phyloP scores from a whole-genome alignment of 2,888 invertebrate species.

The Sinotaia quadrata region DNA sequence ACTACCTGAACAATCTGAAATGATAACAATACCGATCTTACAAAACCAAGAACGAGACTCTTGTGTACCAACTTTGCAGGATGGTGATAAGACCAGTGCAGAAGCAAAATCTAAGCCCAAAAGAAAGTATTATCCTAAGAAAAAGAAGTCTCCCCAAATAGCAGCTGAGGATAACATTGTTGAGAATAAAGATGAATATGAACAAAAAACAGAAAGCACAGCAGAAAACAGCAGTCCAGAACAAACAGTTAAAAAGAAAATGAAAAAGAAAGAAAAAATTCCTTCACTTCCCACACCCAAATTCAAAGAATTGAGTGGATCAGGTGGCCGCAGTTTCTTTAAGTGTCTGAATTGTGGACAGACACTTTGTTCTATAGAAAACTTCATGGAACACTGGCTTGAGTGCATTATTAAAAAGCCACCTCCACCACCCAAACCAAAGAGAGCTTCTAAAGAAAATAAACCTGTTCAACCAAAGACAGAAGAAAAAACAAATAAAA shows the following conservation, averaged over 20 bases:
- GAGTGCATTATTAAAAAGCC: slow-evolving; percentile 31
- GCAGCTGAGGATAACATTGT: neutral
- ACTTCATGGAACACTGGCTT: slow-evolving; percentile 36
- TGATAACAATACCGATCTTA: no score
- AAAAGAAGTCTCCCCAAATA: slow-evolving; percentile 20
- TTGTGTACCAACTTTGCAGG: neutral
- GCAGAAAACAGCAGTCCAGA: neutral
- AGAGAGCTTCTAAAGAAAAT: neutral
- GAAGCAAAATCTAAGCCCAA: slow-evolving; percentile 20
- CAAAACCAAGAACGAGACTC: neutral
- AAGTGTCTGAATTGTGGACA: slow-evolving; percentile 37
- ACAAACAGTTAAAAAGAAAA: neutral
- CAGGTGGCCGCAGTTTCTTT: slow-evolving; percentile 38
- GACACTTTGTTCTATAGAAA: slow-evolving; percentile 38
- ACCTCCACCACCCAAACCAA: slow-evolving; percentile 9
- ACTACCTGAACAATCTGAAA: slow-evolving; percentile 11
- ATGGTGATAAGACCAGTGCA: neutral
- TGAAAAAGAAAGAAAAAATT: slow-evolving; percentile 5
- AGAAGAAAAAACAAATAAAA: neutral
- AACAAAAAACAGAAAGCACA: neutral
- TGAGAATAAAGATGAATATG: no score
- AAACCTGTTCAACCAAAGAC: neutral
- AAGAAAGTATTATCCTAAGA: slow-evolving; percentile 25
- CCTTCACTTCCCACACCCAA: slow-evolving; percentile 17
- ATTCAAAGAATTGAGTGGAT: slow-evolving; percentile 37